A percentile compares a stretch with the other conserved stretches of the same genome.
Evolutionary conservation across 2,888 invertebrate genomes (phyloP).

Genomic region (Melanophora roralis): DNA sequence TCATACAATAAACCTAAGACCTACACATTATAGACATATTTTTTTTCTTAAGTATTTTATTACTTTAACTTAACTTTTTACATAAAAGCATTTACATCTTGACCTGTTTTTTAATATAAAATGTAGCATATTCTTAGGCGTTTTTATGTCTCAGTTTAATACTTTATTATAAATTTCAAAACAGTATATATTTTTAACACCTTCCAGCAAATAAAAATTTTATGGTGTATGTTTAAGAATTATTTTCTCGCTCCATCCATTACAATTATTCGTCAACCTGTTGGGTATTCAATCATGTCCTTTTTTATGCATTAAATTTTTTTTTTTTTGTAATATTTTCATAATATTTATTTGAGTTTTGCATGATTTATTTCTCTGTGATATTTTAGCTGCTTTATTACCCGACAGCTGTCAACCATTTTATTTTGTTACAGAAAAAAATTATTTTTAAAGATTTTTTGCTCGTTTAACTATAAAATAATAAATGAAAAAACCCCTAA

Average conservation of each 20-base stretch:
- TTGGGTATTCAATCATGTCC: slow-evolving; percentile 12
- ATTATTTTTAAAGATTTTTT: neutral
- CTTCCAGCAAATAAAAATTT: neutral
- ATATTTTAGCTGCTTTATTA: slow-evolving; percentile 20
- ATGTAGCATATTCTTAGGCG: slow-evolving; percentile 2
- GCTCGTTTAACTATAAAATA: neutral
- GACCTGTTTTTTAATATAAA: neutral
- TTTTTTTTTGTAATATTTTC: neutral
- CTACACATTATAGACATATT: no score
- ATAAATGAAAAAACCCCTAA: slow-evolving; percentile 3
- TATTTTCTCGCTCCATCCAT: neutral
- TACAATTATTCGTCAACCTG: slow-evolving; percentile 21
- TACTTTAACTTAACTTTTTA: no score
- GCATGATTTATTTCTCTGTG: neutral
- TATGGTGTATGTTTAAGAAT: slow-evolving; percentile 20
- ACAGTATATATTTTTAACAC: neutral
- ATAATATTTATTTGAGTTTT: neutral
- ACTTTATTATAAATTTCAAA: neutral
- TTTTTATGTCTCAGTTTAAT: neutral
- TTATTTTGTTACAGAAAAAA: slow-evolving; percentile 20
- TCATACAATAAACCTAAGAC: no score
- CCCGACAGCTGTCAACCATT: slow-evolving; percentile 56
- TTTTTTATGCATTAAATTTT: neutral
- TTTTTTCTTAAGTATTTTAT: no score
- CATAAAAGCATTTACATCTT: neutral